A percentile compares a stretch with the other conserved stretches of the same genome.
phyloP scores from a whole-genome alignment of 53 echinoderm and acorn worm genomes.

The Patiria pectinifera region DNA sequence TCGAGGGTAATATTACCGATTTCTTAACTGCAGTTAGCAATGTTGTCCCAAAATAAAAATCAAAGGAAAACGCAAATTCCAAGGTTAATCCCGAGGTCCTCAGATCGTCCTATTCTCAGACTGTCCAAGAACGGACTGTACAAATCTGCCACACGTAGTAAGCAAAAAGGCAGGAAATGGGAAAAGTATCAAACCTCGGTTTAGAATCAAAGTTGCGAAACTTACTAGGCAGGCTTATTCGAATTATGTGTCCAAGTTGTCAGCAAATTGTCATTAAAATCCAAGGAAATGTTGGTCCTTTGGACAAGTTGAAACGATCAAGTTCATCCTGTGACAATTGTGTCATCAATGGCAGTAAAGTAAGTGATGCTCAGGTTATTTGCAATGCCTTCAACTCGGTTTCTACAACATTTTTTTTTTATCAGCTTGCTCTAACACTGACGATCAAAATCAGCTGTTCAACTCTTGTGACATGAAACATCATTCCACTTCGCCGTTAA shows the following conservation, averaged over 20 bases:
- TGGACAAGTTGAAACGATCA: slow-evolving; percentile 6
- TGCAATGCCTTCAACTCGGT: background rate
- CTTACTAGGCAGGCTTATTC: slow-evolving; percentile 11
- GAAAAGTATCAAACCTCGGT: background rate
- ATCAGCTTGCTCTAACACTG: no score
- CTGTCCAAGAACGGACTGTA: slow-evolving; percentile 1
- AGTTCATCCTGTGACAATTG: background rate
- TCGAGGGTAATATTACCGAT: background rate
- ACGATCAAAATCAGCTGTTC: background rate
- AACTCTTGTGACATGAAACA: background rate
- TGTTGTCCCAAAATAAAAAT: slow-evolving; percentile 11
- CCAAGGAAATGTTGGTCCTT: slow-evolving; percentile 14
- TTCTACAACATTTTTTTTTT: background rate
- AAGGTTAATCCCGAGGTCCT: background rate
- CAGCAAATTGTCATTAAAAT: slow-evolving; percentile 6
- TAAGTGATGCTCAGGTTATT: slow-evolving; percentile 1
- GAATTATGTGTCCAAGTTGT: slow-evolving; percentile 8
- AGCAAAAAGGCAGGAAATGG: background rate
- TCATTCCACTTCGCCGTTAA: background rate
- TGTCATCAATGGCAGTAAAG: slow-evolving; percentile 5
- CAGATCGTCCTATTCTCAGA: background rate
- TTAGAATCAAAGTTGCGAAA: background rate
- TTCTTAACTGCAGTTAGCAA: background rate
- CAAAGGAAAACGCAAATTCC: slow-evolving; percentile 19
- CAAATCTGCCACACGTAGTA: background rate